Evolutionary conservation across 2,797 vertebrate genomes (phyloP).

Genomic region (Trachops cirrhosus): DNA sequence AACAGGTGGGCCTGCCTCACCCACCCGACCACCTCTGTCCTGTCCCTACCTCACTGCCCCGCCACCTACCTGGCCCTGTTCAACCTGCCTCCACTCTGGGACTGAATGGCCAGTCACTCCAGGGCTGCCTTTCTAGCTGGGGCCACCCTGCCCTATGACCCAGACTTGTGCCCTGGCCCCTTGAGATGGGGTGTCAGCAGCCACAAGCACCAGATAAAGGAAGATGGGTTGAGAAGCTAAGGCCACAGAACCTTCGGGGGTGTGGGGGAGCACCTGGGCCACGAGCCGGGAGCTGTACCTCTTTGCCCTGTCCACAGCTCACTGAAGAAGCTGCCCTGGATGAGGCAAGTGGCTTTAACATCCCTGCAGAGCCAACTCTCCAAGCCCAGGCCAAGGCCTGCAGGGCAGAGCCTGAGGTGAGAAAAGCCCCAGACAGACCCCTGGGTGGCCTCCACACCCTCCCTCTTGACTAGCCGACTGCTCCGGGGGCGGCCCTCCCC

Average conservation of each 20-base stretch:
- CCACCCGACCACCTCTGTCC: not conserved
- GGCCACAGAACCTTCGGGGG: not conserved
- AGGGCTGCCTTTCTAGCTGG: not conserved
- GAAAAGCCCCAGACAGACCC: constrained; percentile 24
- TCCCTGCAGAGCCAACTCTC: constrained; percentile 85
- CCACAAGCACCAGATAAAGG: not conserved
- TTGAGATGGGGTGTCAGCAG: not conserved
- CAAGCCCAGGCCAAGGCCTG: constrained; percentile 17
- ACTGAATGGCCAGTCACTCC: not conserved
- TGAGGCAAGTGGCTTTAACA: constrained; percentile 96
- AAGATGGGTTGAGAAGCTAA: not conserved
- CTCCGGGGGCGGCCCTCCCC: not conserved
- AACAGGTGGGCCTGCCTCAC: constrained; percentile 84
- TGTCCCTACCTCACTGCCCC: not conserved
- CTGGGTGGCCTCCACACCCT: not conserved
- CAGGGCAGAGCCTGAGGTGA: constrained; percentile 77
- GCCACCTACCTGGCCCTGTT: not conserved
- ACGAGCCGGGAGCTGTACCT: not conserved
- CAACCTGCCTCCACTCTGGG: not conserved
- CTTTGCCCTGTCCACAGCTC: constrained; percentile 83
- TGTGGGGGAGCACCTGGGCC: not conserved
- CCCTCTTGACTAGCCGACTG: not conserved
- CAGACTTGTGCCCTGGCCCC: not conserved
- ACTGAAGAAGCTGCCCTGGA: constrained; percentile 94
- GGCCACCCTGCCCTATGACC: not conserved